Evolutionary conservation across 2,888 invertebrate genomes (phyloP), one percentile per base, ranked within the genome.

Genomic region (Anodontia alba): DNA sequence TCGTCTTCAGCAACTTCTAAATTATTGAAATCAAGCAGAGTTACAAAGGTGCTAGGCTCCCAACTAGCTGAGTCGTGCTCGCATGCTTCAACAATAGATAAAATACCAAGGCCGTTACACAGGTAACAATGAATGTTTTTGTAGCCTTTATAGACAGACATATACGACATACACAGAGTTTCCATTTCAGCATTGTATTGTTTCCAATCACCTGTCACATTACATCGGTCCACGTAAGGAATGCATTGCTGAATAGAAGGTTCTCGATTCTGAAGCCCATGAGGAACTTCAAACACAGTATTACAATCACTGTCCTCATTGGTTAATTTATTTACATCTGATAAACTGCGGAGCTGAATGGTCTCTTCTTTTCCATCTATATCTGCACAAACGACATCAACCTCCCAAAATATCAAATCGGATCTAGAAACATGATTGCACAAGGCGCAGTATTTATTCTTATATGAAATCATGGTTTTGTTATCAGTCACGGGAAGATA

Each of bases 51-150:
- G 1, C 33, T 62, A 20, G 62, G 62, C 17, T 17, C 1, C 33
- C 31, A 62, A 23, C 17, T 23, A 2, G 62, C 17, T 33, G 62
- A 20, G 15, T 51, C 31, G 1, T 10, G 10, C 20, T 0, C 0
- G 23, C 5, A 17, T n/a, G 29, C 20, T 20, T 20, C 17, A 10
- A 29, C 38, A 0, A 74, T 33, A 10, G 73, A 43, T 26, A 54
- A 33, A 1, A 57, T 1, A 10, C 49, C 54, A 46, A 66, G 49
- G 0, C 79, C 79, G 51, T 83, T 83, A 70, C 82, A 83, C n/a
- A 79, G 26, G 33, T 42, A 83, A 38, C 82, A 83, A 33, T 83
- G 82, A 20, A 83, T 31, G 23, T 83, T 83, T 57, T 71, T 76
- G 23, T 76, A 83, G 1, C 42, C 54, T 17, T 54, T 36, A 43